Percentiles rank a stretch among this genome's conserved stretches.
Conservation (phyloP, 2,113 vertebrate genomes). For the Pampusana beccarii region DNA sequence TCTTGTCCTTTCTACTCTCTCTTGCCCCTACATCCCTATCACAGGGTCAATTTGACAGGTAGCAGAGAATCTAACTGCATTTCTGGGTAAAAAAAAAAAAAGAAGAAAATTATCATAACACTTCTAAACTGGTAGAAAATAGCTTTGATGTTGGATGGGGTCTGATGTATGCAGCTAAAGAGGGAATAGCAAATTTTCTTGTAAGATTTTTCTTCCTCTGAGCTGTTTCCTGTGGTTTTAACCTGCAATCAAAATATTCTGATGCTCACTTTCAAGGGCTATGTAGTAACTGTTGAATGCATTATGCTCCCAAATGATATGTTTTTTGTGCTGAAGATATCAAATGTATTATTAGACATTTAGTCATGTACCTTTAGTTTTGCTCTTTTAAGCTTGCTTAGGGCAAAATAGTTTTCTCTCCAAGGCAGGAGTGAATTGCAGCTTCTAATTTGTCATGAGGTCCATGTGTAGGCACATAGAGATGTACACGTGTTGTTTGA, state of each 20-base stretch:
- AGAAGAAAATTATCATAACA: not conserved
- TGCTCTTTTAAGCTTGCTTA: not conserved
- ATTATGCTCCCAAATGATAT: not conserved
- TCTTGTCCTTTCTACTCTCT: not conserved
- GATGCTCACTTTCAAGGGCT: conserved; percentile 9
- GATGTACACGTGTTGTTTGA: not conserved
- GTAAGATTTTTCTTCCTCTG: not conserved
- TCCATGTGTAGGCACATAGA: not conserved
- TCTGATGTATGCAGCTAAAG: not conserved
- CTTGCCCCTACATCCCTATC: not conserved
- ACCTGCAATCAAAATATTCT: not conserved
- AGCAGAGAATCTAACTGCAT: not conserved
- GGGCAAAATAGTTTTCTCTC: conserved; percentile 8
- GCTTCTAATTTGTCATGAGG: not conserved
- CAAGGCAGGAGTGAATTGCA: not conserved
- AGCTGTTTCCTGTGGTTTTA: conserved; percentile 12
- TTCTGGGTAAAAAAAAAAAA: not conserved
- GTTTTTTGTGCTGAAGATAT: not conserved
- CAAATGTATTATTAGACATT: not conserved
- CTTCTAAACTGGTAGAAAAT: not conserved
- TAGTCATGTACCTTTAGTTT: not conserved
- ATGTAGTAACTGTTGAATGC: not conserved
- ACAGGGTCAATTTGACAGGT: not conserved
- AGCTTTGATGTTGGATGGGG: not conserved
- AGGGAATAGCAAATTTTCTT: not conserved